Conservation (phyloP, 2,113 vertebrate species). For the Hyla sarda region DNA sequence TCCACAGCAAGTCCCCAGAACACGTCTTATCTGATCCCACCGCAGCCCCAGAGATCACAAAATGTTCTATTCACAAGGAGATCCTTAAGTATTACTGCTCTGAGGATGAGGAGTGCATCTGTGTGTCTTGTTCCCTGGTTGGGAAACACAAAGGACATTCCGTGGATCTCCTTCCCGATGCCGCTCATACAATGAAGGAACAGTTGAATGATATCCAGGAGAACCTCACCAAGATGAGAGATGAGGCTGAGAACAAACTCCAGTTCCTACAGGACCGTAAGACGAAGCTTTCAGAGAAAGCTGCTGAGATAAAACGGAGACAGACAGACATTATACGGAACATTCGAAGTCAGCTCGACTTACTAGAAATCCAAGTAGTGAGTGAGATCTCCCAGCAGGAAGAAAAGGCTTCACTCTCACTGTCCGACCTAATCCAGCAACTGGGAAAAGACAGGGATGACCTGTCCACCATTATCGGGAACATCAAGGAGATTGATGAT, state of each 20-base stretch:
- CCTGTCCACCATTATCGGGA: neutral
- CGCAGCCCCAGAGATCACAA: slow-evolving; percentile 63
- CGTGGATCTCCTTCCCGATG: slow-evolving; percentile 1
- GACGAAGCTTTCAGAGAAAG: neutral
- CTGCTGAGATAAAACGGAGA: neutral
- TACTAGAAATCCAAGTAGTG: neutral
- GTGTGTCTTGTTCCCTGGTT: slow-evolving; percentile 74
- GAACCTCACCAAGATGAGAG: neutral
- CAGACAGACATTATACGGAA: neutral
- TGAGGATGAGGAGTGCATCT: slow-evolving; percentile 58
- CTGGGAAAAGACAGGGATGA: slow-evolving; percentile 1
- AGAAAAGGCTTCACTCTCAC: neutral
- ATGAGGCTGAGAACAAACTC: neutral
- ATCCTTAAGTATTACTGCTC: slow-evolving; percentile 62
- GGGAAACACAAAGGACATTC: slow-evolving; percentile 73
- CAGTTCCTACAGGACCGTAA: neutral
- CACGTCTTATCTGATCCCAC: slow-evolving; percentile 74
- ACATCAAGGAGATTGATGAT: neutral
- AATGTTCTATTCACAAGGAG: slow-evolving; percentile 79
- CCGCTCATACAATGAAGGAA: neutral
- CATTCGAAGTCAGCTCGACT: neutral
- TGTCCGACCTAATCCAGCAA: slow-evolving; percentile 7
- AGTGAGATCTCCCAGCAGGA: slow-evolving; percentile 12
- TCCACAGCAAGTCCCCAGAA: slow-evolving; percentile 69
- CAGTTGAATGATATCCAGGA: neutral